These are phyloP conservation scores for Sinotaia quadrata DNA, from an alignment of 2,888 invertebrate genomes.

Conservation along the genomic window DNA sequence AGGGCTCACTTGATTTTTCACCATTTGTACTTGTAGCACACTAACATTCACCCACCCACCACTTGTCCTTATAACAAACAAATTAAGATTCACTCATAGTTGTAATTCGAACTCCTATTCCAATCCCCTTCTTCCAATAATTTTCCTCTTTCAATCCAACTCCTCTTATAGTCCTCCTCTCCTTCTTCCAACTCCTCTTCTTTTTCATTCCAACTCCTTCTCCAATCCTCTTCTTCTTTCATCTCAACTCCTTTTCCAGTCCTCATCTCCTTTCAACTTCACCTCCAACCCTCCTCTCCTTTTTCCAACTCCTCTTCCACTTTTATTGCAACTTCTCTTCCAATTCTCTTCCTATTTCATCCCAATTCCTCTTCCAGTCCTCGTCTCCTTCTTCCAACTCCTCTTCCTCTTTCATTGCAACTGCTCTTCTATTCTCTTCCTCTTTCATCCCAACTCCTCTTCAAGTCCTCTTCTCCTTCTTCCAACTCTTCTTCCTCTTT, in stretches of 20 bases:
- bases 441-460: not conserved
- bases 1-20: no score
- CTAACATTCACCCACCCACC: no score
- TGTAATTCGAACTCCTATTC: no score
- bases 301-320: not conserved
- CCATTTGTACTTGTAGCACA: no score
- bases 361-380: conserved; percentile 7
- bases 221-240: not conserved
- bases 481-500: not conserved
- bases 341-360: conserved; percentile 2
- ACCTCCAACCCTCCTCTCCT: not conserved
- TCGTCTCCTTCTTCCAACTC: conserved; percentile 2
- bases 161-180: no score
- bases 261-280: not conserved
- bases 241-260: not conserved
- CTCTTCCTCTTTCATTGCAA: not conserved
- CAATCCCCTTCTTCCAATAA: no score
- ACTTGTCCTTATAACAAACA: no score
- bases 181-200: no score
- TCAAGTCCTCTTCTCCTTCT: not conserved
- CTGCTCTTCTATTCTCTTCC: not conserved
- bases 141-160: no score
- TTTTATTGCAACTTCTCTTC: no score
- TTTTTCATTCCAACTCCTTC: conserved; percentile 3
- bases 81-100: no score